These are phyloP conservation scores for Andrena minutula DNA, from an alignment of 2,888 invertebrate species.

Conservation along the genomic window DNA sequence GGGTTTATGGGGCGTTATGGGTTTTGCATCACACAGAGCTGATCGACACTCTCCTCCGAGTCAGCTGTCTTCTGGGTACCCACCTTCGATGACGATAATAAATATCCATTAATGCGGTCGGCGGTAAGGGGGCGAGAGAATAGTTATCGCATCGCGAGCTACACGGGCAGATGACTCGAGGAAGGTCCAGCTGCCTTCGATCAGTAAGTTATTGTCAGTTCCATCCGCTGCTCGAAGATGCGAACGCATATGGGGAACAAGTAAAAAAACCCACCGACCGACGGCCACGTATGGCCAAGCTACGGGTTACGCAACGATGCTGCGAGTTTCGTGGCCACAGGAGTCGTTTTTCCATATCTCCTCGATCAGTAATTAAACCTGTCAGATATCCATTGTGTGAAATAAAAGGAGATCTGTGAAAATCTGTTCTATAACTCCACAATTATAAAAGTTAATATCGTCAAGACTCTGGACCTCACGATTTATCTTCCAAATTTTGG, in stretches of 20 bases:
- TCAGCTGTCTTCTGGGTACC: conserved; percentile 73
- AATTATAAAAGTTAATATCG: too few species aligned
- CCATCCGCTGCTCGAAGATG: conserved; percentile 64
- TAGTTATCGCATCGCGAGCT: conserved; percentile 83
- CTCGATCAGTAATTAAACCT: not conserved
- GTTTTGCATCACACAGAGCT: conserved; percentile 49
- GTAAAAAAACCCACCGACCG: not conserved
- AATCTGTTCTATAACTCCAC: too few species aligned
- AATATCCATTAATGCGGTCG: conserved; percentile 82
- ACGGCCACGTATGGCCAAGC: not conserved
- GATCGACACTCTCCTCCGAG: conserved; percentile 60
- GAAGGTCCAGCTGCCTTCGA: conserved; percentile 83
- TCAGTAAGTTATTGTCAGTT: conserved; percentile 75
- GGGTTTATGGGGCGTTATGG: not conserved
- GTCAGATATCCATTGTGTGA: not conserved
- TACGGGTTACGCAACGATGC: conserved; percentile 13
- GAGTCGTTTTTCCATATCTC: not conserved
- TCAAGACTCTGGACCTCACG: not conserved
- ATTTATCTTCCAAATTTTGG: not conserved
- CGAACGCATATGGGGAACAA: conserved; percentile 47
- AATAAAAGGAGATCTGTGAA: not conserved
- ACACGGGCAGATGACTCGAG: conserved; percentile 83
- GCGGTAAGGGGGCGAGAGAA: conserved; percentile 77
- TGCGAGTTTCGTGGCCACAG: not conserved
- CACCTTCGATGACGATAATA: conserved; percentile 81